These are phyloP conservation scores for Carlito syrichta DNA, from an alignment of 2,113 vertebrate species.

Conservation along the genomic window DNA sequence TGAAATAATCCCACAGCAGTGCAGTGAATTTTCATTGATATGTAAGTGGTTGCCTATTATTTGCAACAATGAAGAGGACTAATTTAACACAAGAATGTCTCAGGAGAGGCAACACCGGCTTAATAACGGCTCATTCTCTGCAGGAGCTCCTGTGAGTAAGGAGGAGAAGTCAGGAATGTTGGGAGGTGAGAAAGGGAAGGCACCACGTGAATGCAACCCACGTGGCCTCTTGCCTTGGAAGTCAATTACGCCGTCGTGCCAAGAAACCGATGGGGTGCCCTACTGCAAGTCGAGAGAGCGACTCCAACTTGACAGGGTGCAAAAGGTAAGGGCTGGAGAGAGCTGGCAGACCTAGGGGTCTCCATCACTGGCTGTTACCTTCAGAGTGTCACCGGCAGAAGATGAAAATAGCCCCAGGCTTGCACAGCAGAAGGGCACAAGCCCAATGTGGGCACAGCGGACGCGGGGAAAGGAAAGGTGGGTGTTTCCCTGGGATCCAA, in stretches of 20 bases:
- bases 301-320: constrained; percentile 74
- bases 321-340: constrained; percentile 73
- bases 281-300: constrained; percentile 74
- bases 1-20: constrained; percentile 53
- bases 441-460: constrained; percentile 61
- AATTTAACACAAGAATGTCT: constrained; percentile 69
- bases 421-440: constrained; percentile 43
- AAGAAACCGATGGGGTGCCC: constrained; percentile 69
- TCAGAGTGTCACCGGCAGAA: constrained; percentile 68
- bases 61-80: constrained; percentile 67
- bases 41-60: constrained; percentile 66
- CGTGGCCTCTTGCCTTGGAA: constrained; percentile 62
- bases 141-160: constrained; percentile 62
- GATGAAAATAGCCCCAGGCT: constrained; percentile 67
- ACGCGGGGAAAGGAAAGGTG: constrained; percentile 72
- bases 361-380: constrained; percentile 73
- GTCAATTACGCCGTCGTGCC: not conserved
- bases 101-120: constrained; percentile 59
- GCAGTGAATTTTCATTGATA: constrained; percentile 65
- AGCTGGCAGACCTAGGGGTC: constrained; percentile 73
- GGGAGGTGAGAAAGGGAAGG: not conserved
- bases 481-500: constrained; percentile 70
- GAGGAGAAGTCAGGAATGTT: constrained; percentile 35
- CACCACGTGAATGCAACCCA: not conserved
- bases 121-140: constrained; percentile 64